Base-by-base conservation (phyloP, 2,797 vertebrate species). In the Sylvilagus floridanus region DNA sequence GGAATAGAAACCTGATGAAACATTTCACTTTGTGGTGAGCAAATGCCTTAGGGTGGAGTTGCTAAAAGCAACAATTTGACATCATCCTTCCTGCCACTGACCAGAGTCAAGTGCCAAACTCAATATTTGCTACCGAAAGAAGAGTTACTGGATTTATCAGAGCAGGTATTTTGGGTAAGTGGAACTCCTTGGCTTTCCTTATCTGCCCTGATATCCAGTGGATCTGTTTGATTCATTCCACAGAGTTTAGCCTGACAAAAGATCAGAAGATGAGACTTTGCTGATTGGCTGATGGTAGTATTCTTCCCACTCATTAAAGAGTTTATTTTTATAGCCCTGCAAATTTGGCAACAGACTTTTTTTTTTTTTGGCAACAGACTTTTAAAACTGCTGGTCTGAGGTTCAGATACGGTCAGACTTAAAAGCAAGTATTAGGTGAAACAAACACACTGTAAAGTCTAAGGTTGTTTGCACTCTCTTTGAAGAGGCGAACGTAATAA, bases 281-380 rank as follows among this genome's bases (percentile, higher is more conserved):
- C 35, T 82, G 30, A 24, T 22, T 95, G 32, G 26, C 35, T 68
- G 54, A 69, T 14, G 50, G 71, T 21, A 60, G 54, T 52, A 60
- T 91, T 88, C 54, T 69, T 89, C 12, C 68, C 30, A 77, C 14
- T 92, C 57, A 72, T 63, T 81, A 66, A 84, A n/a, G 57, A 9
- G 37, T 72, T 94, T 83, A 35, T 35, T 35, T 35, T 35, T 32
- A 81, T 17, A 77, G 28, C 10, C 28, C 19, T 79, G 8, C 0
- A 87, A 60, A 87, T 69, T 26, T 93, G n/a, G 42, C 63, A 82
- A 3, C 12, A 88, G 66, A 35, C 24, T 83, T 68, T 73, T 84
- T 37, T 37, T 37, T 37, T 37, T 37, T 37, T 37, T 93, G n/a
- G 42, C 63, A 82, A 3, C 12, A 88, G 66, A 35, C 24, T 83